Evolutionary conservation across 2,888 invertebrate genomes (phyloP).

Genomic region (Drosophila meridiana): DNA sequence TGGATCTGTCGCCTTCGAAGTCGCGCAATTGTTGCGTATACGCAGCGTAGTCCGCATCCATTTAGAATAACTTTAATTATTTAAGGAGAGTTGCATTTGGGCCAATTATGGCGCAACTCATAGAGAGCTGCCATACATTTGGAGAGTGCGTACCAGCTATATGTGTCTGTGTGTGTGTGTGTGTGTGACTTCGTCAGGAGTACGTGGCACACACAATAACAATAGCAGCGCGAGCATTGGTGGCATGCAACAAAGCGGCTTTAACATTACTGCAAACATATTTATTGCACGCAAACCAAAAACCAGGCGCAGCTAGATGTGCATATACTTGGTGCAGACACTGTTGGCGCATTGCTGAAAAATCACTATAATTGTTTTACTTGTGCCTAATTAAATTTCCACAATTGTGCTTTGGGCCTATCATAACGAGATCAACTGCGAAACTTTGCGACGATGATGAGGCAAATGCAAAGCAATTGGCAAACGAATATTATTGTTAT

Average conservation of each 20-base stretch:
- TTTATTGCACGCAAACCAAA: slow-evolving; percentile 63
- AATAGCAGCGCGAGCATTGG: slow-evolving; percentile 11
- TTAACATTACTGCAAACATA: slow-evolving; percentile 65
- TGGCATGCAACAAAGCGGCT: slow-evolving; percentile 47
- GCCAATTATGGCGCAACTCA: slow-evolving; percentile 53
- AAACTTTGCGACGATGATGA: slow-evolving; percentile 11
- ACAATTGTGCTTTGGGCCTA: slow-evolving; percentile 30
- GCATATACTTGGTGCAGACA: slow-evolving; percentile 5
- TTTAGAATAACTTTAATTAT: slow-evolving; percentile 32
- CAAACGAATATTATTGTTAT: slow-evolving; percentile 30
- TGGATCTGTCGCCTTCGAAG: slow-evolving; percentile 43
- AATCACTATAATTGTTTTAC: slow-evolving; percentile 67
- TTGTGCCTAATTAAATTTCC: slow-evolving; percentile 68
- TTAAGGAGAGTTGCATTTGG: slow-evolving; percentile 26
- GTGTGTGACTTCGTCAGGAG: slow-evolving; percentile 9
- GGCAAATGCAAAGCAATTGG: slow-evolving; percentile 34
- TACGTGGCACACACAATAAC: slow-evolving; percentile 20
- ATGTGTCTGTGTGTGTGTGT: slow-evolving; percentile 8
- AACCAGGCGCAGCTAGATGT: slow-evolving; percentile 22
- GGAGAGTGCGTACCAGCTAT: slow-evolving; percentile 37
- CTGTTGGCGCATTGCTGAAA: slow-evolving; percentile 47
- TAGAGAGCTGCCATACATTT: slow-evolving; percentile 75
- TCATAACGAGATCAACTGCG: slow-evolving; percentile 33
- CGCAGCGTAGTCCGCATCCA: slow-evolving; percentile 9
- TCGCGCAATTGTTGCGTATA: slow-evolving; percentile 59